Evolutionary conservation across 1,140 invertebrate genomes (phyloP), one percentile per base, ranked within the genome.

Genomic region (Cydia strobilella): DNA sequence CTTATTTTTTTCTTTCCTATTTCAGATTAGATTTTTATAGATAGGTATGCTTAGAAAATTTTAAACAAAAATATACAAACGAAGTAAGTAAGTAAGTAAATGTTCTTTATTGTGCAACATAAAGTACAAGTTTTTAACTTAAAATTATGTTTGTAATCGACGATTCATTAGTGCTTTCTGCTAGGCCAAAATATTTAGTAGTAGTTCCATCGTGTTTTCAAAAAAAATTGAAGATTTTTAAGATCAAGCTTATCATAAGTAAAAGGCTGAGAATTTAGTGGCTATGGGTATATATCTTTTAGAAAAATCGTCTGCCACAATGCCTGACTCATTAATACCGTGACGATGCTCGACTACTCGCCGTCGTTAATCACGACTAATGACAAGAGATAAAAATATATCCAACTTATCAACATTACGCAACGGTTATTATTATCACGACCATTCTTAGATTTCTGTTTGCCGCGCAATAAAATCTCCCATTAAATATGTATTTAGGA

Each of bases 321-420:
- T 77, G 59, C 75, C 27, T 23, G 20, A n/a, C 63, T 45, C 75
- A 78, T 78, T 80, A 78, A 82, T 80, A 77, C 71, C 54, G 73
- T 42, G 35, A 76, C 66, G 20, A 59, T 48, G 48, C 77, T 59
- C 35, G 59, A 48, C 74, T 66, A 78, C 76, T 65, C 54, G 45
- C 35, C 23, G 35, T 78, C 80, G 75, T 82, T 82, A 82, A 82
- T 82, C 78, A 82, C 73, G 63, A 76, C 75, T 82, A 82, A 82
- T 82, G 80, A 75, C 77, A 72, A 72, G 74, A 77, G 80, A 82
- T 82, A 80, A 77, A 78, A 82, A 80, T 82, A 82, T 80, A 74
- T 77, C 71, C 48, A 73, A 75, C 72, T 75, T 74, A 74, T 71
- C 77, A 35, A 27, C 18, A 63, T 76, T 75, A 74, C 77, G 75